These are phyloP conservation scores for Turritopsis rubra DNA, from an alignment of 30 jellyfish, hydroid and myxozoan species.

Conservation along the genomic window DNA sequence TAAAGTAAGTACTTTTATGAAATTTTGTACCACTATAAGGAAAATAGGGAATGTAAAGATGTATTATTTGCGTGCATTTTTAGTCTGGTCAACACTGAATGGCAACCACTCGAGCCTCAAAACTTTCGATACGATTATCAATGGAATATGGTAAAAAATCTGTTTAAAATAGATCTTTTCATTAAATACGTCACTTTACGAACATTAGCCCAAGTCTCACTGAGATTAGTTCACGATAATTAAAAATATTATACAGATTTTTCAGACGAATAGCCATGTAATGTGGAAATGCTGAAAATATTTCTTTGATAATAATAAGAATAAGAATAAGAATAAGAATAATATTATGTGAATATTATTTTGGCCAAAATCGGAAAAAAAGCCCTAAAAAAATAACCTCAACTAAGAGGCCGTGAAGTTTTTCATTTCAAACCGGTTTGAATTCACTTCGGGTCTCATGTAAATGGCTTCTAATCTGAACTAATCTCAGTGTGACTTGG, in stretches of 20 bases:
- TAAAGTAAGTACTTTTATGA: constrained; percentile 31
- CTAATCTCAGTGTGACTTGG: too few relatives aligned
- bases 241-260: too few relatives aligned
- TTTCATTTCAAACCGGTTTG: too few relatives aligned
- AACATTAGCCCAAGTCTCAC: neutral
- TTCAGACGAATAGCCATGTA: too few relatives aligned
- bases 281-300: too few relatives aligned
- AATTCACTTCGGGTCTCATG: too few relatives aligned
- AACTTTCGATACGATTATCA: constrained; percentile 38
- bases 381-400: too few relatives aligned
- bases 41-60: neutral
- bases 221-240: too few relatives aligned
- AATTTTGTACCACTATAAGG: neutral
- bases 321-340: neutral
- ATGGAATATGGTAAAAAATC: constrained; percentile 71
- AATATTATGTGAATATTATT: neutral
- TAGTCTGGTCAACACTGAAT: constrained; percentile 43
- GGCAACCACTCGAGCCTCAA: constrained; percentile 43
- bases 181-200: neutral
- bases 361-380: neutral
- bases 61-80: neutral
- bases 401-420: too few relatives aligned
- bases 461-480: too few relatives aligned
- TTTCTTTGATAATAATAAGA: too few relatives aligned
- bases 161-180: neutral